Base-by-base conservation (phyloP, 2,888 invertebrate genomes). In the Idaea dimidiata region DNA sequence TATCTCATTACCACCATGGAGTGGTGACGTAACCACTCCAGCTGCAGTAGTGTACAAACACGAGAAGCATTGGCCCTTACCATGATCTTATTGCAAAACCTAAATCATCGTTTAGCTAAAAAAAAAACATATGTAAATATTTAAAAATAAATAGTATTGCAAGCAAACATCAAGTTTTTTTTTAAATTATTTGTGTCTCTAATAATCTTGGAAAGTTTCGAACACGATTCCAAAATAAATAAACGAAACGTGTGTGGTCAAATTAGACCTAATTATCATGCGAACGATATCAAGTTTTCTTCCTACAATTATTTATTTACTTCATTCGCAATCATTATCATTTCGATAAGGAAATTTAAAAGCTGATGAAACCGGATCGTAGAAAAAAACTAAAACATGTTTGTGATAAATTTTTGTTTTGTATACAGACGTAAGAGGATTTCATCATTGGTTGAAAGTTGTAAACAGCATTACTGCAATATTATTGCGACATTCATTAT, bases 281-380 rank as follows among this genome's bases (percentile, higher is more conserved):
- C 4, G 54, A 16, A 59, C 32, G 67, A 64, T 62, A 68, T 63
- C 43, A 24, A 1, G 18, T 17, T 62, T 61, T 59, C 57, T 65
- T 59, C 61, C 55, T 43, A 61, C 68, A 62, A 66, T 63, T 60
- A 63, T 66, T 67, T 62, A 57, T 60, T 54, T 33, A 61, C 43
- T 64, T 33, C 33, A 6, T 43, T 43, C 43, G 43, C 14, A 10
- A 43, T 43, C 61, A 54, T 67, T 68, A 68, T 64, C 70, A 60
- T 31, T 53, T 16, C 16, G 24, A 10, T 14, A 54, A 16, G 63
- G 57, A 65, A 65, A 60, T 59, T 61, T 63, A 17, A 54, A 58
- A 33, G 61, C 60, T 66, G 67, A 67, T 61, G 64, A 63, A 63
- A 66, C 64, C 57, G 60, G 64, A 62, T 65, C 61, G 54, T 54